phyloP scores from a whole-genome alignment of 2,888 invertebrate species.

The Pantelozetes paolii region DNA sequence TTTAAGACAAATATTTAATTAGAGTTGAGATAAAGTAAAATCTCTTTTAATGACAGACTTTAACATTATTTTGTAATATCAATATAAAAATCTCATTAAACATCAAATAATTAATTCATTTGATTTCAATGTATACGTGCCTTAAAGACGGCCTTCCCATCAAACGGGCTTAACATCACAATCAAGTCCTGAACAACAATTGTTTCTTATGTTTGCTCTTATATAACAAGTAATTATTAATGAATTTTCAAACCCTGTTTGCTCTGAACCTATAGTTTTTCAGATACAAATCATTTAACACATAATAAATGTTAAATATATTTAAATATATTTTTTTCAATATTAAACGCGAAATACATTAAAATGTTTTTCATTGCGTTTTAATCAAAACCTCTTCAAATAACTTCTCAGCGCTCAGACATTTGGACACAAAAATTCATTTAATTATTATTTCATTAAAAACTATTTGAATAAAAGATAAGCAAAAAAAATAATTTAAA shows the following conservation, averaged over 20 bases:
- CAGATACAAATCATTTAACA: background rate
- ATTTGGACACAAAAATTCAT: too few species aligned
- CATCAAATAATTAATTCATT: constrained; percentile 18
- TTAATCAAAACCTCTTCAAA: too few species aligned
- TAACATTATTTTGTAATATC: too few species aligned
- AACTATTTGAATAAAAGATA: too few species aligned
- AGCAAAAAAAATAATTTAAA: background rate
- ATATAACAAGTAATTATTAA: background rate
- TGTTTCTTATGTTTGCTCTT: background rate
- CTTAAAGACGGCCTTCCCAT: constrained; percentile 1
- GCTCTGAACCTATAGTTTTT: background rate
- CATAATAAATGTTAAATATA: background rate
- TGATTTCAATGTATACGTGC: constrained; percentile 5
- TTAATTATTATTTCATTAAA: too few species aligned
- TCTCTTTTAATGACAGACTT: background rate
- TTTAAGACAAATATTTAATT: background rate
- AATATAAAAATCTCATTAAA: background rate
- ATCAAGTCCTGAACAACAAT: background rate
- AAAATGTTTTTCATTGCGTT: too few species aligned
- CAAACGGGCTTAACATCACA: constrained; percentile 7
- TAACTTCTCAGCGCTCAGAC: too few species aligned
- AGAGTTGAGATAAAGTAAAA: background rate
- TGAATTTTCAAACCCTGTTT: background rate
- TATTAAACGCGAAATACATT: too few species aligned
- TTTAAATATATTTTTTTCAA: too few species aligned